Evolutionary conservation across 2,888 invertebrate genomes (phyloP).

Genomic region (Drosophila siamana): DNA sequence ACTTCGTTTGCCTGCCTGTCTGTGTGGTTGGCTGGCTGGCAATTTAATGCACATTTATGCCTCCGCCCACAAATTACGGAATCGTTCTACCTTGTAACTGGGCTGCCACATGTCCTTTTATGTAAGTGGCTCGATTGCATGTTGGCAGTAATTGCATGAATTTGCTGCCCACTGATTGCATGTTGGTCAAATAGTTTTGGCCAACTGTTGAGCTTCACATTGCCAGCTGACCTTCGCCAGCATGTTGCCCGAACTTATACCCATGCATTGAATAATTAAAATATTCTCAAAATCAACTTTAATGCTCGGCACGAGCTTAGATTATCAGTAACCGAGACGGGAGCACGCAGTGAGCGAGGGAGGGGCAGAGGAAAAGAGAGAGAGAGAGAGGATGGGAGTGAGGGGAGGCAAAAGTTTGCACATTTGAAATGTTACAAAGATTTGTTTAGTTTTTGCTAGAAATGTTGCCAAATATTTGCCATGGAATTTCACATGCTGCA

Average conservation of each 20-base stretch:
- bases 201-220: slow-evolving; percentile 65
- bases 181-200: slow-evolving; percentile 63
- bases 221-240: slow-evolving; percentile 55
- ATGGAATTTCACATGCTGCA: slow-evolving; percentile 42
- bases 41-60: slow-evolving; percentile 28
- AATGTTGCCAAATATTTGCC: slow-evolving; percentile 74
- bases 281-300: slow-evolving; percentile 64
- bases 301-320: slow-evolving; percentile 55
- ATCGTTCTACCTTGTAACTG: background rate
- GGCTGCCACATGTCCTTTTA: slow-evolving; percentile 9
- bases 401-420: slow-evolving; percentile 59
- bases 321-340: slow-evolving; percentile 47
- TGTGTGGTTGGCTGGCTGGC: background rate
- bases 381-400: background rate
- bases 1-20: slow-evolving; percentile 29
- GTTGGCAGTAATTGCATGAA: slow-evolving; percentile 67
- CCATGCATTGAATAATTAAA: slow-evolving; percentile 62
- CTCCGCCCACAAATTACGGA: background rate
- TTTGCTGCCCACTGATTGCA: slow-evolving; percentile 65
- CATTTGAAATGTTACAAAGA: slow-evolving; percentile 73
- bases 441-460: slow-evolving; percentile 69
- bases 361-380: slow-evolving; percentile 29
- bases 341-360: background rate
- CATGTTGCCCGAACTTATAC: slow-evolving; percentile 7
- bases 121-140: slow-evolving; percentile 44